A percentile compares a stretch with the other conserved stretches of the same genome.
phyloP scores from a whole-genome alignment of 2,113 vertebrate species.

The Suricata suricatta region DNA sequence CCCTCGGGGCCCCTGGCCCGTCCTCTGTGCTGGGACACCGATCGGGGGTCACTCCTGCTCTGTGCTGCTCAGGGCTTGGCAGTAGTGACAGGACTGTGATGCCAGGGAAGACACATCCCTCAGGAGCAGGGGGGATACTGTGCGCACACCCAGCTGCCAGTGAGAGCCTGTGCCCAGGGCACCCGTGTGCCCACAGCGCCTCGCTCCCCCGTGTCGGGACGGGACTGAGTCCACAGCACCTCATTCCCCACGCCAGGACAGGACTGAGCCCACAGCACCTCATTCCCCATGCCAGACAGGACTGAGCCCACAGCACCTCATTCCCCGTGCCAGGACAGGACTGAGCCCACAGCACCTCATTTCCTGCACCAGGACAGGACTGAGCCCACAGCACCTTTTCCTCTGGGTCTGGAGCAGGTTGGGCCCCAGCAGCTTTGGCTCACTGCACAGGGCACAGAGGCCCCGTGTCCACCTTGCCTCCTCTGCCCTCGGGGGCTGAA shows the following conservation, averaged over 20 bases:
- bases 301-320: too few relatives aligned
- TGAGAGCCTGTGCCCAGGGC: conserved; percentile 29
- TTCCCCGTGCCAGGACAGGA: too few relatives aligned
- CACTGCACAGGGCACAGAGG: neutral
- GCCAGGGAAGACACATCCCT: conserved; percentile 48
- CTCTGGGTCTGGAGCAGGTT: neutral
- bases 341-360: neutral
- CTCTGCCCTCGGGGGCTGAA: neutral
- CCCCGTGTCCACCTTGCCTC: neutral
- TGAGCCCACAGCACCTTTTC: accelerated
- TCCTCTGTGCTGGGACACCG: neutral
- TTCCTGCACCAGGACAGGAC: neutral
- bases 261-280: too few relatives aligned
- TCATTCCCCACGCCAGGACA: too few relatives aligned
- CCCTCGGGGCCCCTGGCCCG: neutral
- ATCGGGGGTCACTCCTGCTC: conserved; percentile 55
- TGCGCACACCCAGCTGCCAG: neutral
- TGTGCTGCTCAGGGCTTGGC: conserved; percentile 69
- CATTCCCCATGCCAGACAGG: too few relatives aligned
- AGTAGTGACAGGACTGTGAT: conserved; percentile 56
- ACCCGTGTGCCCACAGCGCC: neutral
- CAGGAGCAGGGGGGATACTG: conserved; percentile 50
- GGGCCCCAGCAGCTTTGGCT: neutral
- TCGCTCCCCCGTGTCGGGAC: neutral
- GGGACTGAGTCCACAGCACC: too few relatives aligned